A percentile compares a stretch with the other conserved stretches of the same genome.
Conservation (phyloP, 1,140 invertebrate genomes). For the Rhopalosiphum padi region DNA sequence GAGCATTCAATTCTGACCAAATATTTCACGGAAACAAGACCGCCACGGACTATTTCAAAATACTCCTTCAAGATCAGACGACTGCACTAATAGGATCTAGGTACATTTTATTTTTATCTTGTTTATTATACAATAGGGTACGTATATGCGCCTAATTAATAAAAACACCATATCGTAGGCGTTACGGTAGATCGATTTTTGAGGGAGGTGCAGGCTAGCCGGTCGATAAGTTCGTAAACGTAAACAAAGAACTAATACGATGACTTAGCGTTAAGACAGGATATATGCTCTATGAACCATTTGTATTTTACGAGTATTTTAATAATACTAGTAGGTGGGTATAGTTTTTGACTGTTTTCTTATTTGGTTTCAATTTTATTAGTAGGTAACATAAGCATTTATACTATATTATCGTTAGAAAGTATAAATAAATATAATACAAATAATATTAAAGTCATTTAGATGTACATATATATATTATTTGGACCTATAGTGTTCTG, state of each 20-base stretch:
- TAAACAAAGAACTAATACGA: slow-evolving; percentile 28
- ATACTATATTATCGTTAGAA: background rate
- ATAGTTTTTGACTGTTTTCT: background rate
- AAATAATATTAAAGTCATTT: slow-evolving; percentile 5
- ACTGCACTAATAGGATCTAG: slow-evolving; percentile 47
- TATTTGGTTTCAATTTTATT: background rate
- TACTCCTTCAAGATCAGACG: slow-evolving; percentile 47
- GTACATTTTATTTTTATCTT: background rate
- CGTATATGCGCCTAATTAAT: background rate
- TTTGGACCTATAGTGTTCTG: background rate
- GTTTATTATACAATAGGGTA: background rate
- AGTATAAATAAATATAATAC: background rate
- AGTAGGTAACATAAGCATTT: background rate
- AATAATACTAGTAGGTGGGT: background rate
- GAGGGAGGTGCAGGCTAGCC: too few species aligned
- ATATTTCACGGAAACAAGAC: slow-evolving; percentile 47
- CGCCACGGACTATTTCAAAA: slow-evolving; percentile 46
- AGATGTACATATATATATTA: background rate
- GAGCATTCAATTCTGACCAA: slow-evolving; percentile 44
- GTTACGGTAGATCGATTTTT: slow-evolving; percentile 44
- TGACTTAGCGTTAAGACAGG: slow-evolving; percentile 43
- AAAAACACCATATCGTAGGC: background rate
- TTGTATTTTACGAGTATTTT: background rate
- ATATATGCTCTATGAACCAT: slow-evolving; percentile 38
- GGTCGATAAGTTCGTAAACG: background rate